These are phyloP conservation scores for Phenganax subtilis DNA, from an alignment of 92 coral and sea anemone species.

Conservation along the genomic window DNA sequence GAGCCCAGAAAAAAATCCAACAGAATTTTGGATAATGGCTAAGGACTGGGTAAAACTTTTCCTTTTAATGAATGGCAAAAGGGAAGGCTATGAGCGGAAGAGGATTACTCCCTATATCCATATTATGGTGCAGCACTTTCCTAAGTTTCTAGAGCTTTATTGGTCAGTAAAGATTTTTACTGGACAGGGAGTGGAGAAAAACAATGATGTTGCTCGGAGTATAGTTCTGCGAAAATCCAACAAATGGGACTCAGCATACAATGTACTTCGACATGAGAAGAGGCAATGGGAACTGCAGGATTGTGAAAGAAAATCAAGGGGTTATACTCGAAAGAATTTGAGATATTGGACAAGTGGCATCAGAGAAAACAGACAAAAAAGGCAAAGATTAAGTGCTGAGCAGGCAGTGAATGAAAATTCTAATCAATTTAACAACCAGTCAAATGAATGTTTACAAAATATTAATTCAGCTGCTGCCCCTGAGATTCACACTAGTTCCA, in stretches of 20 bases:
- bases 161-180: conserved; percentile 42
- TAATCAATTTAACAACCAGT: not conserved
- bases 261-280: conserved; percentile 40
- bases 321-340: conserved; percentile 29
- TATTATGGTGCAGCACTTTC: conserved; percentile 18
- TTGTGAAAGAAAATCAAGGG: conserved; percentile 26
- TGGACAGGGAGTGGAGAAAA: conserved; percentile 49
- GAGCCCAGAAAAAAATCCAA: conserved; percentile 20
- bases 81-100: conserved; percentile 43
- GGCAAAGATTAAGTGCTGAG: not conserved
- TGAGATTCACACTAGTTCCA: not conserved
- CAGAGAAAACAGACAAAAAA: conserved; percentile 34
- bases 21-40: conserved; percentile 24
- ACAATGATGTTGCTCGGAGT: conserved; percentile 34
- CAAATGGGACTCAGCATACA: conserved; percentile 50
- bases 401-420: conserved; percentile 32
- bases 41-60: conserved; percentile 40
- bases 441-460: not conserved
- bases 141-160: conserved; percentile 29
- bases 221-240: conserved; percentile 43
- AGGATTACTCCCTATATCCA: conserved; percentile 42
- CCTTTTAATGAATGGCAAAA: conserved; percentile 39
- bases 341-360: conserved; percentile 41
- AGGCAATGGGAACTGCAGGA: conserved; percentile 41
- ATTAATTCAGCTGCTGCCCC: not conserved